phyloP scores from a whole-genome alignment of 2,113 vertebrate species.

The Salvator merianae region DNA sequence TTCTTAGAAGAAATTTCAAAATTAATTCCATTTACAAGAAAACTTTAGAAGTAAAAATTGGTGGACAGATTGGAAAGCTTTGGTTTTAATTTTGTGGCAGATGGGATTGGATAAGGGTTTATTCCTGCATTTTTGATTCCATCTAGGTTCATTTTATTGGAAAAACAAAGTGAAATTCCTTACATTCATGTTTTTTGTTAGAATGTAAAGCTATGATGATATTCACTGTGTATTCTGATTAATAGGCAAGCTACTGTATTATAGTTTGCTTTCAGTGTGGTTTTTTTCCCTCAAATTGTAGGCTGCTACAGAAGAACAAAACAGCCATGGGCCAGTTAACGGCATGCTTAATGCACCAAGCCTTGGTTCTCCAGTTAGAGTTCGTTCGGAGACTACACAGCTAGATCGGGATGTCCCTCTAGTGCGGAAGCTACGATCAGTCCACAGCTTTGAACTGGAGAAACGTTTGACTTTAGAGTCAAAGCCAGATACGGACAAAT shows the following conservation, averaged over 20 bases:
- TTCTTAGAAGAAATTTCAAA: not conserved
- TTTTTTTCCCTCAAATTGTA: conserved; percentile 50
- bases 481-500: conserved; percentile 89
- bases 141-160: too few relatives aligned
- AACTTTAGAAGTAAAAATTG: not conserved
- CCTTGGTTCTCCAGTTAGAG: conserved; percentile 88
- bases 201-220: not conserved
- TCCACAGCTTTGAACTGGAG: conserved; percentile 96
- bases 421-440: conserved; percentile 91
- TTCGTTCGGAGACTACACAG: conserved; percentile 85
- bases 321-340: conserved; percentile 86
- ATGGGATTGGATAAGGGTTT: not conserved
- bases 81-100: not conserved
- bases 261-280: not conserved
- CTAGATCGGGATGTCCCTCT: conserved; percentile 87
- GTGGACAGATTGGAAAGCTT: not conserved
- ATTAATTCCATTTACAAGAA: not conserved
- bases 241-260: not conserved
- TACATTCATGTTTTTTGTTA: not conserved
- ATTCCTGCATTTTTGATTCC: too few relatives aligned
- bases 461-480: conserved; percentile 86
- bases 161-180: too few relatives aligned
- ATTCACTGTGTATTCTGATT: not conserved
- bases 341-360: conserved; percentile 85
- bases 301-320: conserved; percentile 89